Evolutionary conservation across 2,797 vertebrate species (phyloP).

Genomic region (Ibycter americanus): DNA sequence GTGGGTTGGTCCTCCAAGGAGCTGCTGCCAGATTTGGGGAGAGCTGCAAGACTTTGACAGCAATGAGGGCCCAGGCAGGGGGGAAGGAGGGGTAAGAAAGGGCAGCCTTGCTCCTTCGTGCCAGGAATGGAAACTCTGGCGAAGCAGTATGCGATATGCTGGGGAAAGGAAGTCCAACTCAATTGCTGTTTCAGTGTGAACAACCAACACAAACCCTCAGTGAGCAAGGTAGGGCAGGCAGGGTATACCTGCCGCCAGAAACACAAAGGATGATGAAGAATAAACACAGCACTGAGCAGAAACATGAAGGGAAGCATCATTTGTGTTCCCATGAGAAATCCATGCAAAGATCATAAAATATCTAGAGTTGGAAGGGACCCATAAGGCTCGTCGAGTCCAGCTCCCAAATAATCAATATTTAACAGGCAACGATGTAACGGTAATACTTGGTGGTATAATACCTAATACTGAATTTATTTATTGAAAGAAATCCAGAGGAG

Average conservation of each 20-base stretch:
- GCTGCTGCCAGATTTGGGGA: conserved; percentile 12
- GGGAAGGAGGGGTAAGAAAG: background rate
- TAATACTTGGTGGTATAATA: background rate
- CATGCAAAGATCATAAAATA: background rate
- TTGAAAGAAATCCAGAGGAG: background rate
- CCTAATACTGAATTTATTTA: background rate
- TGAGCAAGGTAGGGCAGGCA: background rate
- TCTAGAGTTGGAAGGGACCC: background rate
- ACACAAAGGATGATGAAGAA: background rate
- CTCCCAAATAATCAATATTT: background rate
- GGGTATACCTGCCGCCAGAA: background rate
- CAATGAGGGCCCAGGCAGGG: background rate
- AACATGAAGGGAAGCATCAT: background rate
- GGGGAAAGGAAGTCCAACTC: background rate
- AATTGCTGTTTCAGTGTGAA: background rate
- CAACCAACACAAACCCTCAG: background rate
- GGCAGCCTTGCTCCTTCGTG: background rate
- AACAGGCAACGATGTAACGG: background rate
- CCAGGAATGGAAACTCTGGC: background rate
- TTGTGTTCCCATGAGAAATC: background rate
- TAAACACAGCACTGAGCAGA: background rate
- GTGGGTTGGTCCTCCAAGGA: background rate
- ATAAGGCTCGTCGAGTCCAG: background rate
- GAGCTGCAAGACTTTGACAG: conserved; percentile 14
- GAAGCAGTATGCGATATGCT: rapidly evolving